Evolutionary conservation across 2,113 vertebrate genomes (phyloP), one percentile per base, ranked within the genome.

Genomic region (Vimba vimba): DNA sequence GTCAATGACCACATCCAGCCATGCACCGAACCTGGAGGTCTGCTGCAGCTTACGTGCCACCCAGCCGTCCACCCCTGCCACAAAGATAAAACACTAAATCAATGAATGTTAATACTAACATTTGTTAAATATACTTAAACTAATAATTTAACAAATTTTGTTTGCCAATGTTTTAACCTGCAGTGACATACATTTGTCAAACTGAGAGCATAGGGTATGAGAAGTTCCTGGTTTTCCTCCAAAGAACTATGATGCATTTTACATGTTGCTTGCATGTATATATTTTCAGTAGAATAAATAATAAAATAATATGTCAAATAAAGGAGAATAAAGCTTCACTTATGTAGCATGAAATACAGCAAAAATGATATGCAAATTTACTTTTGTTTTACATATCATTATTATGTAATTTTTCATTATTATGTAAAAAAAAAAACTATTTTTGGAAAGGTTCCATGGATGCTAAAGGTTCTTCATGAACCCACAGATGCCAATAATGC

Each of bases 1-100:
- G 86, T 95, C 92, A 73, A 94, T 89, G 21, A 91, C 92, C 5
- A 94, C 92, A 43, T 95, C 93, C 86, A 95, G 85, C 94, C 94
- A 95, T 21, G 93, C 93, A 55, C 90, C 94, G 23, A 94, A 93
- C 80, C 86, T 89, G 17, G 94, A 94, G 25, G 66, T 90, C 89
- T 93, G 94, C 2, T 89, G 76, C 43, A 94, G 89, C 77, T 87
- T 85, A 81, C 93, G 89, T 0, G 93, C 94, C 81, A 89, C 55
- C 90, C 91, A 93, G 17, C 94, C 91, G 36, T 94, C 94, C 85
- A 95, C 74, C 11, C 91, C 94, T 94, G 89, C 76, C 5, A 33
- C 66, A 64, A 55, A 69, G n/a, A 45, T 27, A n/a, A 17, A 71
- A 43, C 27, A 43, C 12, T 43, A 45, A n/a, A 74, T 45, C 39